Evolutionary conservation across 2,113 vertebrate species (phyloP), one percentile per base, ranked within the genome.

Genomic region (Thomomys bottae): DNA sequence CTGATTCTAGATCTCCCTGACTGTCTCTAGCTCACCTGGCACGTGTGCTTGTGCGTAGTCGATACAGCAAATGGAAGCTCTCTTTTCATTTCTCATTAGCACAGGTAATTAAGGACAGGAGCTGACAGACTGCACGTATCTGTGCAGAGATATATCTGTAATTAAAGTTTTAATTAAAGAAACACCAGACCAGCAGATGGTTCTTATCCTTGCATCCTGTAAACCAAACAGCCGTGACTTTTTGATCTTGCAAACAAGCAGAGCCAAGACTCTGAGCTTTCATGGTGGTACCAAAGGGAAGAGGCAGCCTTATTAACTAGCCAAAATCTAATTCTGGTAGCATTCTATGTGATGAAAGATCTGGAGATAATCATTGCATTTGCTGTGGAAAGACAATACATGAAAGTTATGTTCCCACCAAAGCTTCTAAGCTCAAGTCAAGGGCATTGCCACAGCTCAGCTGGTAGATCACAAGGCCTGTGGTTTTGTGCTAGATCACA

Each of bases 121-220:
- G 92, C 85, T 63, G 94, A 93, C 90, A 94, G 94, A 86, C 95
- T 68, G 61, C 88, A 84, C n/a, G 6, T 90, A 81, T 96, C 91
- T 94, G 87, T 87, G 87, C 89, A 94, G 95, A 96, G 93, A 90
- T 88, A 79, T 77, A 88, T 83, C 94, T 93, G 86, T 95, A 94
- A 95, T 95, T 96, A 93, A 95, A 96, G 95, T 92, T 95, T 94
- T 96, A 94, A 95, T 95, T 95, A 97, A 88, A 95, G 93, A 88
- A 92, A 87, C 66, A 90, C 90, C 89, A 94, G 93, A 90, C 95
- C 93, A 87, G 96, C 95, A 96, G 95, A 97, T 96, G 94, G 95
- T 81, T 95, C 88, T 92, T 92, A 80, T 70, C 82, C 94, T 68
- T 0, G 15, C 45, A 64, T 83, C 93, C 92, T 87, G 76, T 91